Percentiles rank a stretch among this genome's conserved stretches.
Evolutionary conservation across 2,113 vertebrate species (phyloP).

Genomic region (Henicopernis longicauda): DNA sequence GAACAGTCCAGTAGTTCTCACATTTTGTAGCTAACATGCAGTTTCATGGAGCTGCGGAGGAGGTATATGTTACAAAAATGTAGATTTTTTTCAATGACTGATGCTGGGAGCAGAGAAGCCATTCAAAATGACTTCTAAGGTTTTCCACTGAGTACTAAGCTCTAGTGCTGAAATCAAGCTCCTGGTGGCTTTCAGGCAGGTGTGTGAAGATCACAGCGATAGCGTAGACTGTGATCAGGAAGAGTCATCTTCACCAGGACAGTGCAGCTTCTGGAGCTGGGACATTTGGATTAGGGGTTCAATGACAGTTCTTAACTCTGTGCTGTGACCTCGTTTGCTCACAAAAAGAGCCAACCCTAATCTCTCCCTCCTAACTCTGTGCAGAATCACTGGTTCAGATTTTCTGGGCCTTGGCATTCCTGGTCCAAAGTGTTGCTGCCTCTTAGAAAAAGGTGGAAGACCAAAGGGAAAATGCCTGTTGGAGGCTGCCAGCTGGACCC

Average conservation of each 20-base stretch:
- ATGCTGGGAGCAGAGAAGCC: background rate
- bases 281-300: background rate
- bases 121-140: background rate
- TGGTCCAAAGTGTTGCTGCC: background rate
- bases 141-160: background rate
- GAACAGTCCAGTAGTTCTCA: background rate
- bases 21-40: background rate
- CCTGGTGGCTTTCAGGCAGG: background rate
- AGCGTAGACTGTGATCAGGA: background rate
- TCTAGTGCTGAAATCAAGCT: background rate
- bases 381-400: background rate
- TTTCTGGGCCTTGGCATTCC: background rate
- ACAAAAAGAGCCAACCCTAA: background rate
- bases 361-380: background rate
- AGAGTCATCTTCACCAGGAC: background rate
- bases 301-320: background rate
- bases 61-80: background rate
- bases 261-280: background rate
- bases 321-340: background rate
- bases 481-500: background rate
- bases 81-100: background rate
- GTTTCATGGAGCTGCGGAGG: background rate
- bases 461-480: background rate
- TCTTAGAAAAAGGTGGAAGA: background rate
- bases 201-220: background rate